Evolutionary conservation across 2,888 invertebrate species (phyloP).

Genomic region (Philonicus albiceps): DNA sequence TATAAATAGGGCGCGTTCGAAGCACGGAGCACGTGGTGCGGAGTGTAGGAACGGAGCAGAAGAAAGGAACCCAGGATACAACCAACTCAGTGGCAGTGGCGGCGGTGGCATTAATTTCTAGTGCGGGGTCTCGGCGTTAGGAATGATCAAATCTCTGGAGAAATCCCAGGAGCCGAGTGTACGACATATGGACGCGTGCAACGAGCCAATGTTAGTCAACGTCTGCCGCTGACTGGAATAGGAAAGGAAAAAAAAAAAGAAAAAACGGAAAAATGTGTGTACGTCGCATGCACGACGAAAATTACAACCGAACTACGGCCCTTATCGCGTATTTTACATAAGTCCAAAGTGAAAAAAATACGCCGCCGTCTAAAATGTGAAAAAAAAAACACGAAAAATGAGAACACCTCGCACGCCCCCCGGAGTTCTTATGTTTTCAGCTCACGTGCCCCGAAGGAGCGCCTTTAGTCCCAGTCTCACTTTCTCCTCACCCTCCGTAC

Average conservation of each 20-base stretch:
- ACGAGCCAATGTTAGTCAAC: not conserved
- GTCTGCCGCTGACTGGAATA: not conserved
- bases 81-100: too few species aligned
- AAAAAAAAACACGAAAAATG: not conserved
- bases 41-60: not conserved
- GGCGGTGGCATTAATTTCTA: not conserved
- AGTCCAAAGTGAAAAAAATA: not conserved
- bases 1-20: not conserved
- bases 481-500: not conserved
- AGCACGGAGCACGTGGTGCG: not conserved
- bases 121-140: not conserved
- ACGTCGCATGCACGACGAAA: not conserved
- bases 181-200: not conserved
- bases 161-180: not conserved
- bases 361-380: not conserved
- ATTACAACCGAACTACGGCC: not conserved
- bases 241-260: too few species aligned
- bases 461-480: too few species aligned
- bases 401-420: not conserved
- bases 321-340: slow-evolving; percentile 7
- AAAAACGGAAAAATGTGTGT: not conserved
- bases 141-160: not conserved
- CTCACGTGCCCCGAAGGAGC: not conserved
- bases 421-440: not conserved
- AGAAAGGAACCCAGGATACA: not conserved